Evolutionary conservation across 2,888 invertebrate genomes (phyloP).

Genomic region (Chrysina gloriosa): DNA sequence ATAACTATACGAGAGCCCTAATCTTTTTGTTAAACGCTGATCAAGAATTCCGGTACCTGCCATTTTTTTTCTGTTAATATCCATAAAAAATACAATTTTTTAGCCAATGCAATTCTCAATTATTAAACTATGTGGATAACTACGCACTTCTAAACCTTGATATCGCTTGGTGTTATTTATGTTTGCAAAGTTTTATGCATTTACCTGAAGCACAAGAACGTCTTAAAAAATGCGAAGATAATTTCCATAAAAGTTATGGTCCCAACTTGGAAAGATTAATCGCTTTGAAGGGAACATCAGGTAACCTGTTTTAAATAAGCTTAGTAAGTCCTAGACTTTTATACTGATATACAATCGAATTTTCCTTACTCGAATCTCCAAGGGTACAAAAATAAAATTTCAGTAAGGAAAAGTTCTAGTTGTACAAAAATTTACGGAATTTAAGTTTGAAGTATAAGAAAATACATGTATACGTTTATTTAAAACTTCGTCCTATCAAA

Average conservation of each 20-base stretch:
- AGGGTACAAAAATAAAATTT: no score
- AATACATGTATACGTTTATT: no score
- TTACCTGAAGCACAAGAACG: constrained; percentile 80
- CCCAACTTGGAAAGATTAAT: constrained; percentile 72
- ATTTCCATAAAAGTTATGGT: constrained; percentile 75
- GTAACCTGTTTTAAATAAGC: no score
- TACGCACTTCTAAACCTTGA: constrained; percentile 86
- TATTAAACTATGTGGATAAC: constrained; percentile 82
- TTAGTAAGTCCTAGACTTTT: no score
- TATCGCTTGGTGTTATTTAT: constrained; percentile 90
- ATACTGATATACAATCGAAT: no score
- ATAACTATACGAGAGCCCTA: constrained; percentile 77
- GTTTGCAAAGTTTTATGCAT: constrained; percentile 77
- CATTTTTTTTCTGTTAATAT: constrained; percentile 30
- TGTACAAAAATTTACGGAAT: no score
- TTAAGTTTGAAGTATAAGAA: no score
- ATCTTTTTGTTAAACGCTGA: constrained; percentile 84
- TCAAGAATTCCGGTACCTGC: constrained; percentile 72
- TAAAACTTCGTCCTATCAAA: no score
- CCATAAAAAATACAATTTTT: constrained; percentile 29
- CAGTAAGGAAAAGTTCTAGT: no score
- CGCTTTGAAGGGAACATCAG: constrained; percentile 71
- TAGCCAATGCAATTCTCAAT: constrained; percentile 74
- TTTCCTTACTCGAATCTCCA: no score
- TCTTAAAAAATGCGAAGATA: constrained; percentile 74